These are phyloP conservation scores for Tympanuchus pallidicinctus DNA, from an alignment of 2,113 vertebrate species.

Conservation along the genomic window DNA sequence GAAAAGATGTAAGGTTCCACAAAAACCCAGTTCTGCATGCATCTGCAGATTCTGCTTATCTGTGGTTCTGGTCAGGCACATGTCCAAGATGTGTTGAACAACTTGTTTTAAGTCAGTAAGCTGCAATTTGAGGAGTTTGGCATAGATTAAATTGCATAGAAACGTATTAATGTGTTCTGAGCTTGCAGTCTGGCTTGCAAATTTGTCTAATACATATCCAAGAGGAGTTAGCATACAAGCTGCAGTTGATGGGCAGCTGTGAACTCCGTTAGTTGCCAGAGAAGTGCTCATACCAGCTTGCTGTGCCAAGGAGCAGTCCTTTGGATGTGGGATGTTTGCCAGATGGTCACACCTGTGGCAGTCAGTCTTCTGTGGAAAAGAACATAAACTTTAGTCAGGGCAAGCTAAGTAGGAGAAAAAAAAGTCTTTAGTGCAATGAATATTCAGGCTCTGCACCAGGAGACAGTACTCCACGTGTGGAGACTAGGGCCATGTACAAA, in stretches of 20 bases:
- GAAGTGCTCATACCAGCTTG: not conserved
- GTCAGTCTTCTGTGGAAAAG: not conserved
- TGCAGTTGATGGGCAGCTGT: not conserved
- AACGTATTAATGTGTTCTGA: not conserved
- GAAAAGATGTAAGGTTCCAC: not conserved
- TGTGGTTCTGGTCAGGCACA: not conserved
- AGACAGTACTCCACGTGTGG: not conserved
- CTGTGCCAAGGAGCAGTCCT: not conserved
- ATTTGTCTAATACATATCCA: not conserved
- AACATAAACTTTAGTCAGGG: not conserved
- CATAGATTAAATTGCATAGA: not conserved
- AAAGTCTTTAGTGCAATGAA: not conserved
- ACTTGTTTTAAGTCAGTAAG: slow-evolving; percentile 13
- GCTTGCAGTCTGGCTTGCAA: not conserved
- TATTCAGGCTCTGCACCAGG: not conserved
- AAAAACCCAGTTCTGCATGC: not conserved
- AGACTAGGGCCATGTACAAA: not conserved
- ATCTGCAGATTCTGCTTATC: slow-evolving; percentile 9
- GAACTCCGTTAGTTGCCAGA: not conserved
- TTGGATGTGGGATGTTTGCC: not conserved
- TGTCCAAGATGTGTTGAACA: not conserved
- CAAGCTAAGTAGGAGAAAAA: not conserved
- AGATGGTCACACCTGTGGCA: not conserved
- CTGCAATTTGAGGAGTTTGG: not conserved
- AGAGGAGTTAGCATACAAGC: not conserved